A percentile compares a stretch with the other conserved stretches of the same genome.
phyloP scores from a whole-genome alignment of 2,888 invertebrate species.

The Gryllus longicercus region DNA sequence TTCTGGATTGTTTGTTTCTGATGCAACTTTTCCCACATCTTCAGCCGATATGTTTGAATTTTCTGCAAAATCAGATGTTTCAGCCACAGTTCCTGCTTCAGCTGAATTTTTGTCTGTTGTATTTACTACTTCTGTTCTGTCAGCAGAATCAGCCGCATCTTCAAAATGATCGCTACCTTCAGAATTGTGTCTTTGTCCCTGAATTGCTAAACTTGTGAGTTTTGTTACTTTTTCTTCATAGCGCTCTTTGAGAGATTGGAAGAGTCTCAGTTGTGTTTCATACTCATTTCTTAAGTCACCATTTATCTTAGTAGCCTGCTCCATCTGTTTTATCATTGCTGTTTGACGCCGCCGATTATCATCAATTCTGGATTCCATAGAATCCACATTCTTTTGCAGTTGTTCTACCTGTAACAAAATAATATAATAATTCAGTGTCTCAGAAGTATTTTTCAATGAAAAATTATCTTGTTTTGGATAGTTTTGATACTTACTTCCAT shows the following conservation, averaged over 20 bases:
- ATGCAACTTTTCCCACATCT: no score
- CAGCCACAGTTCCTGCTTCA: no score
- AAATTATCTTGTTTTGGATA: not conserved
- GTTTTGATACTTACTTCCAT: conserved; percentile 53
- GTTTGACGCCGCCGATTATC: conserved; percentile 69
- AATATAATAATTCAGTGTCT: conserved; percentile 26
- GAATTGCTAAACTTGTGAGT: not conserved
- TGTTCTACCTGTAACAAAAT: conserved; percentile 55
- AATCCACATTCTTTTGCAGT: conserved; percentile 64
- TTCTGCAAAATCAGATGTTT: no score
- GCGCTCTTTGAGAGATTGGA: conserved; percentile 58
- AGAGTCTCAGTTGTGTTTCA: conserved; percentile 69
- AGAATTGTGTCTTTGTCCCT: not conserved
- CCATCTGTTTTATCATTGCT: conserved; percentile 66
- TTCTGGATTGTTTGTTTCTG: no score
- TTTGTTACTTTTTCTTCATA: conserved; percentile 62
- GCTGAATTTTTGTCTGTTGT: no score
- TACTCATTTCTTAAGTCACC: conserved; percentile 74
- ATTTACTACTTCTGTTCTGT: conserved; percentile 51
- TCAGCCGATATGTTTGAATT: no score
- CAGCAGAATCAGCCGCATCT: conserved; percentile 45
- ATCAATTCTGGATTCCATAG: conserved; percentile 65
- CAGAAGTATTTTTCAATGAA: conserved; percentile 17
- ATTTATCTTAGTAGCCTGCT: conserved; percentile 68
- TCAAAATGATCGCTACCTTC: not conserved